Conservation (phyloP, 1,140 invertebrate species). For the Lordiphosa stackelbergi region DNA sequence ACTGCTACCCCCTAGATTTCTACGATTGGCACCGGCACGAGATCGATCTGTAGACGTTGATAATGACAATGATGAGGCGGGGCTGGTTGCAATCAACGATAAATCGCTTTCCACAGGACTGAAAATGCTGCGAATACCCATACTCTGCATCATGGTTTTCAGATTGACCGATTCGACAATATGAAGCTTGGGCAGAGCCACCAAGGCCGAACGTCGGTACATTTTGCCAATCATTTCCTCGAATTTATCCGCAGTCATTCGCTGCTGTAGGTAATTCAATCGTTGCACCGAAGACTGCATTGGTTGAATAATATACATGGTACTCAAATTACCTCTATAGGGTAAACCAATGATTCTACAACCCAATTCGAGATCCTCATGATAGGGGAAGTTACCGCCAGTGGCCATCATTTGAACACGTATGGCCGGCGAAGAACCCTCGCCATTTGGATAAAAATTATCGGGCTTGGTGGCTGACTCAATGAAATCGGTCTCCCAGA, state of each 20-base stretch:
- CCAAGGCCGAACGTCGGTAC: slow-evolving; percentile 77
- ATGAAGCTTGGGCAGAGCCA: slow-evolving; percentile 83
- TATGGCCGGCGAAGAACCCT: slow-evolving; percentile 76
- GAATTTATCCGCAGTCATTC: slow-evolving; percentile 78
- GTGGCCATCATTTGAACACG: slow-evolving; percentile 84
- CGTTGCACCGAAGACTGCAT: slow-evolving; percentile 77
- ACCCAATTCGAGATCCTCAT: slow-evolving; percentile 54
- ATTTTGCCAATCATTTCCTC: slow-evolving; percentile 79
- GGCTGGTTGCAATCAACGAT: slow-evolving; percentile 77
- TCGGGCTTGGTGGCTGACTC: slow-evolving; percentile 77
- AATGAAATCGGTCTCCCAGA: slow-evolving; percentile 86
- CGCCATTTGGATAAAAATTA: slow-evolving; percentile 78
- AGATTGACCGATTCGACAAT: slow-evolving; percentile 80
- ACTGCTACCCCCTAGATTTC: not conserved
- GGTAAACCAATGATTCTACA: slow-evolving; percentile 84
- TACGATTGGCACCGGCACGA: not conserved
- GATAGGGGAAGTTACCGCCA: slow-evolving; percentile 69
- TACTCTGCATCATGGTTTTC: slow-evolving; percentile 77
- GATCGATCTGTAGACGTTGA: slow-evolving; percentile 13
- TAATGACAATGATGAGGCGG: slow-evolving; percentile 5
- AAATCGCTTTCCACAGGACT: slow-evolving; percentile 79
- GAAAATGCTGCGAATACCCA: slow-evolving; percentile 83
- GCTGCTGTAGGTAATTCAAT: slow-evolving; percentile 78
- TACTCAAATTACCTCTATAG: slow-evolving; percentile 82
- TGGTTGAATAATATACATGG: slow-evolving; percentile 86